These are phyloP conservation scores for Frieseomelitta varia DNA, from an alignment of 1,140 invertebrate genomes.

Conservation along the genomic window DNA sequence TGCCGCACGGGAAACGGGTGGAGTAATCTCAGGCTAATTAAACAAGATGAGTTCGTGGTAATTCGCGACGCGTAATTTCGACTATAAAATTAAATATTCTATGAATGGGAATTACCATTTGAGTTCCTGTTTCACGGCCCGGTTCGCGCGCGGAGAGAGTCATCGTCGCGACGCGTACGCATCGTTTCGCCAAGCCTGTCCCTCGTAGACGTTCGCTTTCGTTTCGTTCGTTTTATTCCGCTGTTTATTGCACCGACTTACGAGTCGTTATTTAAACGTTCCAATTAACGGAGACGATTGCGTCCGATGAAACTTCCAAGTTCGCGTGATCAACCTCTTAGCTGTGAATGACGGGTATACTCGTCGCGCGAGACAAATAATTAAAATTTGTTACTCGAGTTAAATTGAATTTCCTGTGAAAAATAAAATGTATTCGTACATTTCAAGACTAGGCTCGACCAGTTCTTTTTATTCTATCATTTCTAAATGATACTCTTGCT, in stretches of 20 bases:
- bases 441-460: too few relatives aligned
- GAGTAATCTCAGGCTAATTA: constrained; percentile 25
- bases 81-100: constrained; percentile 29
- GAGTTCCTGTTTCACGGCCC: constrained; percentile 11
- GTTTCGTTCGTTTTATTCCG: not conserved
- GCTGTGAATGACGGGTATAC: too few relatives aligned
- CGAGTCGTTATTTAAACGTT: not conserved
- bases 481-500: too few relatives aligned
- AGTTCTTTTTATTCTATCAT: too few relatives aligned
- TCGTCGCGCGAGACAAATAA: too few relatives aligned
- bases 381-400: too few relatives aligned
- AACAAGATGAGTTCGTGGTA: constrained; percentile 9
- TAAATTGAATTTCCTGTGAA: too few relatives aligned
- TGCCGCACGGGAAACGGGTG: not conserved
- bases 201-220: not conserved
- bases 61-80: constrained; percentile 5
- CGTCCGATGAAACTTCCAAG: not conserved
- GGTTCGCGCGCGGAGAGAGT: not conserved
- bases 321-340: not conserved
- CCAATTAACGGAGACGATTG: constrained; percentile 14
- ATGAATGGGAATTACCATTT: constrained; percentile 25
- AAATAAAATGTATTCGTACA: too few relatives aligned
- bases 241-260: not conserved
- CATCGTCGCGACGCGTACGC: not conserved
- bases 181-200: not conserved